phyloP scores from a whole-genome alignment of 1,140 invertebrate genomes.

The Hyposmocoma kahamanoa region DNA sequence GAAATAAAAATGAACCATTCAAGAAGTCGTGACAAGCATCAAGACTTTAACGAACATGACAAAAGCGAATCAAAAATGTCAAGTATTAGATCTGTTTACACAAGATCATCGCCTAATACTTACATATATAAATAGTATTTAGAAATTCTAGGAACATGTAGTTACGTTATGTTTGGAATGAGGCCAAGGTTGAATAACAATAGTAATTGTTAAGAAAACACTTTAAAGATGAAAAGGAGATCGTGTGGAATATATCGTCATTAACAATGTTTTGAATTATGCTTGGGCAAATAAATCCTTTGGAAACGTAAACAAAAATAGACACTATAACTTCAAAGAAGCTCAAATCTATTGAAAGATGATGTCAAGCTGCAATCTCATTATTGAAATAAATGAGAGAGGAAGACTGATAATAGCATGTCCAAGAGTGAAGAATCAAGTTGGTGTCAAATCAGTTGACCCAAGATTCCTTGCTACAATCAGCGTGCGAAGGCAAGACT shows the following conservation, averaged over 20 bases:
- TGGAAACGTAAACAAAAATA: background rate
- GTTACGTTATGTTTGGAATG: slow-evolving; percentile 26
- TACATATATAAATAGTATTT: slow-evolving; percentile 44
- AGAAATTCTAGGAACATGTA: slow-evolving; percentile 22
- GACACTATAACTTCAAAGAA: background rate
- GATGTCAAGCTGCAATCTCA: slow-evolving; percentile 12
- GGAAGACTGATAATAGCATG: background rate
- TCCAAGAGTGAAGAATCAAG: slow-evolving; percentile 18
- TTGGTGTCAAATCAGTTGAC: slow-evolving; percentile 58
- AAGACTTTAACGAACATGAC: slow-evolving; percentile 28
- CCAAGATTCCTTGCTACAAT: slow-evolving; percentile 59
- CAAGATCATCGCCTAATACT: slow-evolving; percentile 35
- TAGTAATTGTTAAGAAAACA: slow-evolving; percentile 48
- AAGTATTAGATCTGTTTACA: slow-evolving; percentile 32
- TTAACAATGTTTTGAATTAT: slow-evolving; percentile 1
- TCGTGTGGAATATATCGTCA: slow-evolving; percentile 22
- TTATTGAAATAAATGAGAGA: slow-evolving; percentile 6
- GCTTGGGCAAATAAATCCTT: background rate
- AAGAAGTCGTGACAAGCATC: slow-evolving; percentile 42
- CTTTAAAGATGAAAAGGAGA: slow-evolving; percentile 39
- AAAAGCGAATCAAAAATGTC: slow-evolving; percentile 27
- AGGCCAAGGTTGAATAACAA: slow-evolving; percentile 55
- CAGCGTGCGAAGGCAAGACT: slow-evolving; percentile 60
- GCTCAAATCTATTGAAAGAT: background rate
- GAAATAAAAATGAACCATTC: slow-evolving; percentile 33